Evolutionary conservation across 2,113 vertebrate genomes (phyloP), one percentile per base, ranked within the genome.

Genomic region (Onychostoma macrolepis): DNA sequence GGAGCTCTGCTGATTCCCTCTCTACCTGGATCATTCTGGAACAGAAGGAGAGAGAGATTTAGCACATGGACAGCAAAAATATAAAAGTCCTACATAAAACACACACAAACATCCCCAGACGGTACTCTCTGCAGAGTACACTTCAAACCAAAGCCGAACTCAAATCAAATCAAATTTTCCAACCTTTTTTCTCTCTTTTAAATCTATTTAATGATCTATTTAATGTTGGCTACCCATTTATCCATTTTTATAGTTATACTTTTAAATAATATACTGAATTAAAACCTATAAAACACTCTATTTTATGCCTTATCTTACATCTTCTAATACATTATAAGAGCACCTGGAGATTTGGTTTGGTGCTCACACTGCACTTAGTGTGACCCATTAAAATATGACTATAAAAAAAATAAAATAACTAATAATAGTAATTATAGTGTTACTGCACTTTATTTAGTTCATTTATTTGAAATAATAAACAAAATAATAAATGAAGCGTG

Each of bases 21-120:
- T 99, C 98, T 86, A 99, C 98, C 92, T 99, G 98, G 92, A 99
- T 99, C 97, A 99, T 98, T 93, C 98, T 99, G 88, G 2, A 74
- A 30, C 43, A 53, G 19, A 72, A 45, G 5, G 12, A 69, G 41
- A 69, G 5, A 48, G 61, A 69, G 10, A 72, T 12, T 21, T 8
- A 71, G 30, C 30, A 71, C 30, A 19, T 36, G 17, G 67, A 71
- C 2, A 9, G 67, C 7, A 21, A 36, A 10, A 41, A 72, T 4
- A 5, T 19, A 38, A 72, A 43, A 21, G 4, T 41, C 69, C 36
- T 12, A 41, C 13, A 65, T 67, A 45, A 67, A 43, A 69, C 15
- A 65, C 10, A 61, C 56, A 58, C 9, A 33, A 61, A 45, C 56
- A 6, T 50, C 21, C 41, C n/a, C 45, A 15, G 33, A 71, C 17